Evolutionary conservation across 2,797 vertebrate species (phyloP).

Genomic region (Galagoides demidoff): DNA sequence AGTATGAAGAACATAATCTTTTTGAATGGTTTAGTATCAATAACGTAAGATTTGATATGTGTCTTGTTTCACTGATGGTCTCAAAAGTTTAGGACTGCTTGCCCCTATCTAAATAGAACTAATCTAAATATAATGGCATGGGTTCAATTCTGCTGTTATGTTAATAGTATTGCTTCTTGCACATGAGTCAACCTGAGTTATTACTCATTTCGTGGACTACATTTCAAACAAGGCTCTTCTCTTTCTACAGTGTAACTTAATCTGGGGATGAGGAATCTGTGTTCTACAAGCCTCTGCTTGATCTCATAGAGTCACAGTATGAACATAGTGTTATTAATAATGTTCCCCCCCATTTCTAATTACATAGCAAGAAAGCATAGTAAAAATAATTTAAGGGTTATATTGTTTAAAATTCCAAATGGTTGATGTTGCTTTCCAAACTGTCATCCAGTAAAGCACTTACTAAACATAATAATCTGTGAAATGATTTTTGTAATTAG

Average conservation of each 20-base stretch:
- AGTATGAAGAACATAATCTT: background rate
- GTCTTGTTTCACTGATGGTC: background rate
- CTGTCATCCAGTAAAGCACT: background rate
- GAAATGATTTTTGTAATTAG: conserved; percentile 32
- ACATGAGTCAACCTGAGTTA: background rate
- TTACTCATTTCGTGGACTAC: background rate
- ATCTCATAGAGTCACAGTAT: background rate
- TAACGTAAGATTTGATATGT: background rate
- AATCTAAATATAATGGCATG: background rate
- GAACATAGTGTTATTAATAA: background rate
- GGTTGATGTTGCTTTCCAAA: background rate
- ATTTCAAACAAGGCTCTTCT: background rate
- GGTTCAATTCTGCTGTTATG: background rate
- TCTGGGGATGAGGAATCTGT: background rate
- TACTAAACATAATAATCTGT: background rate
- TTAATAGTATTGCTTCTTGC: background rate
- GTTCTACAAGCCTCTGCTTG: background rate
- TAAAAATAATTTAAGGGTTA: background rate
- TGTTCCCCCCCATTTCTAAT: background rate
- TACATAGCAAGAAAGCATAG: background rate
- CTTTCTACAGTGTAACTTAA: background rate
- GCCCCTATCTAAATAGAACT: background rate
- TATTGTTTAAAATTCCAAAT: conserved; percentile 30
- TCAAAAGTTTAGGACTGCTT: background rate
- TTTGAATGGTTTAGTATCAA: background rate